phyloP scores from a whole-genome alignment of 1,140 invertebrate genomes.

The Drosophila sturtevanti region DNA sequence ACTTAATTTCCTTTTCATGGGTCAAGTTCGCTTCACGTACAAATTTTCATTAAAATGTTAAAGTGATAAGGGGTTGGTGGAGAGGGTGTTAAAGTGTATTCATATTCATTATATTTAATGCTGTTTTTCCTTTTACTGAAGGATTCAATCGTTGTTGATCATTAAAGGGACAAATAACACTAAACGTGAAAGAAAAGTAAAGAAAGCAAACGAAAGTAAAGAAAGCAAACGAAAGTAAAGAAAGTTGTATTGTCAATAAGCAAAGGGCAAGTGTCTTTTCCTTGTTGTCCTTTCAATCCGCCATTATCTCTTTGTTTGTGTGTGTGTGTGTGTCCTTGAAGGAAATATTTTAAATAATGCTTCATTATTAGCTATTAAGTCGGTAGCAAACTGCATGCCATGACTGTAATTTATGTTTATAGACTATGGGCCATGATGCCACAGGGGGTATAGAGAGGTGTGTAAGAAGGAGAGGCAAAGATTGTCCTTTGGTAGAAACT shows the following conservation, averaged over 20 bases:
- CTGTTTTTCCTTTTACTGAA: neutral
- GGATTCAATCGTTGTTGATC: slow-evolving; percentile 16
- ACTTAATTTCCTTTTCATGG: neutral
- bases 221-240: neutral
- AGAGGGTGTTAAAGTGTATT: slow-evolving; percentile 9
- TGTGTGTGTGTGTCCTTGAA: slow-evolving; percentile 12
- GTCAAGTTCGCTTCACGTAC: slow-evolving; percentile 10
- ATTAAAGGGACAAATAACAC: slow-evolving; percentile 3
- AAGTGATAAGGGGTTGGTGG: slow-evolving; percentile 18
- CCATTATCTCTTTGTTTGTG: slow-evolving; percentile 11
- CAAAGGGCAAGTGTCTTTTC: slow-evolving; percentile 3
- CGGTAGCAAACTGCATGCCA: slow-evolving; percentile 49
- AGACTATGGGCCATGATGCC: neutral
- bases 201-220: neutral
- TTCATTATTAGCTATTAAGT: slow-evolving; percentile 68
- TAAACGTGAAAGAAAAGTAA: neutral
- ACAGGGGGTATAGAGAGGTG: neutral
- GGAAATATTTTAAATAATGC: slow-evolving; percentile 56
- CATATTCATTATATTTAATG: slow-evolving; percentile 34
- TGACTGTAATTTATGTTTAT: slow-evolving; percentile 37
- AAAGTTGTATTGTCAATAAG: slow-evolving; percentile 42
- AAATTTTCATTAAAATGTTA: slow-evolving; percentile 44
- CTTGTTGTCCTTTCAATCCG: neutral
- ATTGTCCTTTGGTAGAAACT: slow-evolving; percentile 6
- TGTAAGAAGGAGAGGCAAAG: neutral